Evolutionary conservation across 2,113 vertebrate species (phyloP).

Genomic region (Tamias sibiricus): DNA sequence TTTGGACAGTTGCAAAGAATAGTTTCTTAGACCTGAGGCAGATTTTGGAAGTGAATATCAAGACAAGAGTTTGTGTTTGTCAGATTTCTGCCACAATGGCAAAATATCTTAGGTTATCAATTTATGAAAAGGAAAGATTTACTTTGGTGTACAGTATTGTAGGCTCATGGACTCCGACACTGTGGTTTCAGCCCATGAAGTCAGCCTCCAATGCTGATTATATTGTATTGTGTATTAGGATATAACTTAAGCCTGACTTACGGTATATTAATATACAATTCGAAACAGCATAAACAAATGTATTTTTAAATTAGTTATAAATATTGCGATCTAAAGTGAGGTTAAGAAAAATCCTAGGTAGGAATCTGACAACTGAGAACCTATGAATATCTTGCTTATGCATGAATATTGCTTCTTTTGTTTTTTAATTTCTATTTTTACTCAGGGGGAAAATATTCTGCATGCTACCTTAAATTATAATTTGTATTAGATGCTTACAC

Average conservation of each 20-base stretch:
- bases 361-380: neutral
- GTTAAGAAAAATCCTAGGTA: neutral
- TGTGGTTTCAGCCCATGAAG: no score
- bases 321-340: neutral
- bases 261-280: neutral
- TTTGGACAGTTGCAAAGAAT: neutral
- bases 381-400: neutral
- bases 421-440: constrained; percentile 11
- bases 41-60: neutral
- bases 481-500: neutral
- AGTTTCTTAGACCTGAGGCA: neutral
- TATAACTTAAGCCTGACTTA: neutral
- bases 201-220: neutral
- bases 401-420: neutral
- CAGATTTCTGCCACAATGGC: no score
- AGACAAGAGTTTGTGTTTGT: no score
- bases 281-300: neutral
- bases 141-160: no score
- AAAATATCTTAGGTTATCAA: no score
- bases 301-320: neutral
- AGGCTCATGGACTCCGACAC: no score
- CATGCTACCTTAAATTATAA: neutral
- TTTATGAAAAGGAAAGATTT: no score
- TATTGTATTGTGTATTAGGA: neutral
- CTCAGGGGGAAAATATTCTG: neutral